These are phyloP conservation scores for Echinops telfairi DNA, from an alignment of 2,113 vertebrate species.

Conservation along the genomic window DNA sequence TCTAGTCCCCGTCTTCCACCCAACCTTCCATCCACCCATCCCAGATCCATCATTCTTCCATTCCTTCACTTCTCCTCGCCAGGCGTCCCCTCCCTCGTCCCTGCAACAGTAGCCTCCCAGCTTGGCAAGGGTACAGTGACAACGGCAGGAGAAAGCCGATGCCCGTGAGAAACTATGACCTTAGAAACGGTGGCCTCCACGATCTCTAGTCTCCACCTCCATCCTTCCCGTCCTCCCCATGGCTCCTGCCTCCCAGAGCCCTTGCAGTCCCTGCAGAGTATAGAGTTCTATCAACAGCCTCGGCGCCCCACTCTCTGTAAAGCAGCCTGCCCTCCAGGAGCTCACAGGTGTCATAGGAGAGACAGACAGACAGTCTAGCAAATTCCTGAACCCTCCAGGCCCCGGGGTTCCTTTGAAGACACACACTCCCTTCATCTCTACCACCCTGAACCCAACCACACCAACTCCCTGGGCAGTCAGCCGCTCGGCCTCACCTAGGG, in stretches of 20 bases:
- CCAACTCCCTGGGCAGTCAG: not conserved
- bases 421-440: not conserved
- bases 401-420: not conserved
- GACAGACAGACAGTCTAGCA: too few species aligned
- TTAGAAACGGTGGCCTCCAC: too few species aligned
- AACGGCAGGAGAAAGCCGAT: not conserved
- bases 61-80: not conserved
- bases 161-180: too few species aligned
- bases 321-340: not conserved
- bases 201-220: not conserved
- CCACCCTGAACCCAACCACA: not conserved
- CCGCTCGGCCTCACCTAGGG: not conserved
- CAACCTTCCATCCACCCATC: too few species aligned
- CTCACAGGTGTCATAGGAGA: not conserved
- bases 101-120: not conserved
- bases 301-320: not conserved
- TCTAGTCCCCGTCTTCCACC: too few species aligned
- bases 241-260: not conserved
- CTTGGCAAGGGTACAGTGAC: not conserved
- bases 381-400: not conserved
- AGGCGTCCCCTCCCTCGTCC: not conserved
- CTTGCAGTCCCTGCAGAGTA: not conserved
- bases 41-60: not conserved
- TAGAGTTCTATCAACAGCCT: too few species aligned
- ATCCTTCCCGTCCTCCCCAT: too few species aligned